Conservation (phyloP, 2,888 invertebrate species). For the Ctenicera cuprea region DNA sequence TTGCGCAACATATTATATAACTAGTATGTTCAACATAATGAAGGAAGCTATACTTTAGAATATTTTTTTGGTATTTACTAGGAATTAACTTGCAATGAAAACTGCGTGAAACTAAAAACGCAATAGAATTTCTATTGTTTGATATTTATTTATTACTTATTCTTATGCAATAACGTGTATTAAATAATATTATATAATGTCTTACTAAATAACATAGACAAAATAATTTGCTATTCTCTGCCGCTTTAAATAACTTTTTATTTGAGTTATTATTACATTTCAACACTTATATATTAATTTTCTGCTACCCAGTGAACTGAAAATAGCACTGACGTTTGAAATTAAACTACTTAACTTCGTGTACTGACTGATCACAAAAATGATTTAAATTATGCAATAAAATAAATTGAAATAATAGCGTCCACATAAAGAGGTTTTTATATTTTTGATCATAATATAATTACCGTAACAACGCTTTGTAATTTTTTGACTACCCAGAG, state of each 20-base stretch:
- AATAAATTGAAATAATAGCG: too few species aligned
- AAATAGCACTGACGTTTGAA: too few species aligned
- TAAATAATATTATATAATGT: slow-evolving; percentile 8
- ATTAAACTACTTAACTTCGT: too few species aligned
- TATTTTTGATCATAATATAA: too few species aligned
- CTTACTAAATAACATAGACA: background rate
- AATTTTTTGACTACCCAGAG: too few species aligned
- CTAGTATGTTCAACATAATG: background rate
- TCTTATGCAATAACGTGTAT: background rate
- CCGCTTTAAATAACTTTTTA: background rate
- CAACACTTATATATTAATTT: background rate
- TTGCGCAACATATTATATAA: slow-evolving; percentile 7
- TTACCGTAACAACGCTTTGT: too few species aligned
- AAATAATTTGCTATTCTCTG: background rate
- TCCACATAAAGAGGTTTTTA: too few species aligned
- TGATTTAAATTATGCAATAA: too few species aligned
- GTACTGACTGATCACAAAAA: too few species aligned
- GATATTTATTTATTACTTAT: background rate
- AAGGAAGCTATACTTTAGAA: background rate
- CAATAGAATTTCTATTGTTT: background rate
- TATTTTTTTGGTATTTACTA: slow-evolving; percentile 1
- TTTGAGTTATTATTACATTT: background rate
- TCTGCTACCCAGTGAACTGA: too few species aligned
- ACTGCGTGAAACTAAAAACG: background rate
- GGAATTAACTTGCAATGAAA: background rate